phyloP scores from a whole-genome alignment of 2,113 vertebrate genomes.

The Steatornis caripensis region DNA sequence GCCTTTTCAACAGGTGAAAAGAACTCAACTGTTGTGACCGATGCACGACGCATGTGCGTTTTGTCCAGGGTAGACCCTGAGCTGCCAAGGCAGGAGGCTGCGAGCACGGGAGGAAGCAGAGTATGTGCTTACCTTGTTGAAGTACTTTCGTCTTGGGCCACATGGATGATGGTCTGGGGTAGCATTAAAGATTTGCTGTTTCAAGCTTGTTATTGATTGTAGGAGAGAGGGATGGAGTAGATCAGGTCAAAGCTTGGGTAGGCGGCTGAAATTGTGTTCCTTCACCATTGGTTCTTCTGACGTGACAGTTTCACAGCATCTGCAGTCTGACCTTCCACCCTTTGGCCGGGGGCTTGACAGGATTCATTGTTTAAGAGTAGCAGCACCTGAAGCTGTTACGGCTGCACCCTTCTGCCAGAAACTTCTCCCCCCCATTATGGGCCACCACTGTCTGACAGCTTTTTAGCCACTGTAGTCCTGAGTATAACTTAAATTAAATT shows the following conservation, averaged over 20 bases:
- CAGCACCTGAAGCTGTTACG: rapidly evolving
- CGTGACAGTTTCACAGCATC: rapidly evolving
- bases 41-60: rapidly evolving
- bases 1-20: background rate
- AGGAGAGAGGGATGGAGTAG: background rate
- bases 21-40: background rate
- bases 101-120: background rate
- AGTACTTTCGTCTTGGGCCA: background rate
- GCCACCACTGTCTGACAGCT: background rate
- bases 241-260: background rate
- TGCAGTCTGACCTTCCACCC: background rate
- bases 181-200: background rate
- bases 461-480: background rate
- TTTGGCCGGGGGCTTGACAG: background rate
- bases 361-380: background rate
- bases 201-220: background rate
- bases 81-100: background rate
- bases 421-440: too few relatives aligned
- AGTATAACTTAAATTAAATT: background rate
- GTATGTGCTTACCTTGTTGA: background rate
- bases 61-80: rapidly evolving
- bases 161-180: background rate
- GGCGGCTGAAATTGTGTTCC: background rate
- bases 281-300: background rate
- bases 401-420: background rate